phyloP scores from a whole-genome alignment of 2,888 invertebrate genomes.

The Camponotus fellah region DNA sequence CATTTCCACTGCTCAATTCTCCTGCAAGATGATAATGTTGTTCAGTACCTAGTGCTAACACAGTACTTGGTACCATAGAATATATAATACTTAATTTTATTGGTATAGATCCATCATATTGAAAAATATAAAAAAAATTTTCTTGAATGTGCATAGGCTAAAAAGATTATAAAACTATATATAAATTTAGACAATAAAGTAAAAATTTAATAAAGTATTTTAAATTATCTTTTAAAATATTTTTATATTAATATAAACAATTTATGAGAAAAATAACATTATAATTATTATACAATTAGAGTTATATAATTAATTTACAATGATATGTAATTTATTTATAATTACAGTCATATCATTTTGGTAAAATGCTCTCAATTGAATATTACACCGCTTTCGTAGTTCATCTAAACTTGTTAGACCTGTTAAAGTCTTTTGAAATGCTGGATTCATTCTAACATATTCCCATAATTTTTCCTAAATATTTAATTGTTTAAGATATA shows the following conservation, averaged over 20 bases:
- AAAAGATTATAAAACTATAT: slow-evolving; percentile 12
- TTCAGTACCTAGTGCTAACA: slow-evolving; percentile 86
- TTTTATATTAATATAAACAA: background rate
- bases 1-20: slow-evolving; percentile 81
- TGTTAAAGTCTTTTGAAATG: slow-evolving; percentile 89
- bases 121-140: slow-evolving; percentile 72
- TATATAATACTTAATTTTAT: slow-evolving; percentile 83
- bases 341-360: slow-evolving; percentile 72
- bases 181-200: background rate
- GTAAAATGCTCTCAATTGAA: slow-evolving; percentile 67
- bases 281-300: background rate
- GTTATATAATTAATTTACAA: background rate
- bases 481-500: slow-evolving; percentile 37
- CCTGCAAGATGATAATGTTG: slow-evolving; percentile 84
- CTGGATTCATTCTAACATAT: slow-evolving; percentile 91
- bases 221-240: background rate
- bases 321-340: background rate
- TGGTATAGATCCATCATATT: slow-evolving; percentile 83
- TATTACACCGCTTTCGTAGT: slow-evolving; percentile 87
- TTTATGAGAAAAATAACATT: background rate
- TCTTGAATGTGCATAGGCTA: slow-evolving; percentile 53
- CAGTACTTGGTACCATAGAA: slow-evolving; percentile 86
- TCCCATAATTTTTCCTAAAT: slow-evolving; percentile 90
- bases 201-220: slow-evolving; percentile 7
- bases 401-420: slow-evolving; percentile 90